These are phyloP conservation scores for Drymodes brunneopygia DNA, from an alignment of 2,113 vertebrate species.

Conservation along the genomic window DNA sequence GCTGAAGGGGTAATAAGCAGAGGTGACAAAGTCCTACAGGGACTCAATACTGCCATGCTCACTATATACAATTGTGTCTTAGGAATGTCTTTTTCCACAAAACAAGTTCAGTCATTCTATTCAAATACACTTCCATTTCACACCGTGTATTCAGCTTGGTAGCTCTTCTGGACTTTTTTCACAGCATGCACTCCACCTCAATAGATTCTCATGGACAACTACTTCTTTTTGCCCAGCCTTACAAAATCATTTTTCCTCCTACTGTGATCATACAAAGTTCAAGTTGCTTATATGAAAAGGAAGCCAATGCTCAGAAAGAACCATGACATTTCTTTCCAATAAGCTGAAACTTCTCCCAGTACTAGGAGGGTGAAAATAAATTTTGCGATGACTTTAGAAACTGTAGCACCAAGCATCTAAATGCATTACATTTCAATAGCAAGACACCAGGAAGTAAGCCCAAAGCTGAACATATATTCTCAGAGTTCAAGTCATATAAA, in stretches of 20 bases:
- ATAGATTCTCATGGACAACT: background rate
- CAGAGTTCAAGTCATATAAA: background rate
- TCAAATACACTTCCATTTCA: background rate
- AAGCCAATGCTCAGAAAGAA: background rate
- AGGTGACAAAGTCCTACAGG: background rate
- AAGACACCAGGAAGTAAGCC: background rate
- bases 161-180: conserved; percentile 6
- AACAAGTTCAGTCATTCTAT: background rate
- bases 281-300: background rate
- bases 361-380: background rate
- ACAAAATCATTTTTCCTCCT: background rate
- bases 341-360: background rate
- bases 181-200: conserved; percentile 18
- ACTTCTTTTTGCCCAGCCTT: background rate
- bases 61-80: background rate
- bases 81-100: background rate
- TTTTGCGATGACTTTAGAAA: background rate
- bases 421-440: background rate
- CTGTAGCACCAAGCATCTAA: background rate
- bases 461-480: background rate
- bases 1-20: background rate
- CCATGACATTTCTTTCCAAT: background rate
- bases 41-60: background rate
- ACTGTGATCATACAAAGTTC: background rate
- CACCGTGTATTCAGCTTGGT: background rate